Conservation (phyloP, 2,888 invertebrate genomes). For the Panopea generosa region DNA sequence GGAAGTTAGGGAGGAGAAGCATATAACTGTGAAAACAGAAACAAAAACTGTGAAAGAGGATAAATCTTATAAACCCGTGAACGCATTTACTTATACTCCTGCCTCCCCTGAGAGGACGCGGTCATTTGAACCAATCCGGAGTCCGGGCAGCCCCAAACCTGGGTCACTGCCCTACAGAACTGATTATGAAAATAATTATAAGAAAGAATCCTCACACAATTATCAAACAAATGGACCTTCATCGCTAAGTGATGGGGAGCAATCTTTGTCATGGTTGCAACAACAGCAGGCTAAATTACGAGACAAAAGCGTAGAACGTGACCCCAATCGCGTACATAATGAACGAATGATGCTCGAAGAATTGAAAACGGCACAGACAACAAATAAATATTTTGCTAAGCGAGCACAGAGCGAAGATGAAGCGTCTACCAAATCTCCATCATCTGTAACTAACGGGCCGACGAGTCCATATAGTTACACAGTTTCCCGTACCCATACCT, state of each 20-base stretch:
- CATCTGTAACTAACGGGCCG: constrained; percentile 72
- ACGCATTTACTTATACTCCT: constrained; percentile 80
- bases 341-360: constrained; percentile 93
- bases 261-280: constrained; percentile 81
- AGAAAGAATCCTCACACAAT: constrained; percentile 60
- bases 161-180: constrained; percentile 76
- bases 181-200: constrained; percentile 78
- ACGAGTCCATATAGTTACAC: constrained; percentile 67
- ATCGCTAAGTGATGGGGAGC: constrained; percentile 67
- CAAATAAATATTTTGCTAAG: constrained; percentile 86
- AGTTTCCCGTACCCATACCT: constrained; percentile 66
- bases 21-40: constrained; percentile 72
- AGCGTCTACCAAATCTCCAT: constrained; percentile 63
- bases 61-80: constrained; percentile 67
- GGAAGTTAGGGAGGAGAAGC: constrained; percentile 74
- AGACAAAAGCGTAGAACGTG: constrained; percentile 67
- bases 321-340: constrained; percentile 71
- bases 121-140: constrained; percentile 60
- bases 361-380: constrained; percentile 83
- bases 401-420: constrained; percentile 87
- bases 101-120: constrained; percentile 66
- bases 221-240: constrained; percentile 72
- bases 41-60: constrained; percentile 66
- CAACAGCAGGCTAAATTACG: constrained; percentile 83
- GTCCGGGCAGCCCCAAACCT: constrained; percentile 63